phyloP scores from a whole-genome alignment of 1,140 invertebrate genomes.

The Mylabris phalerata region DNA sequence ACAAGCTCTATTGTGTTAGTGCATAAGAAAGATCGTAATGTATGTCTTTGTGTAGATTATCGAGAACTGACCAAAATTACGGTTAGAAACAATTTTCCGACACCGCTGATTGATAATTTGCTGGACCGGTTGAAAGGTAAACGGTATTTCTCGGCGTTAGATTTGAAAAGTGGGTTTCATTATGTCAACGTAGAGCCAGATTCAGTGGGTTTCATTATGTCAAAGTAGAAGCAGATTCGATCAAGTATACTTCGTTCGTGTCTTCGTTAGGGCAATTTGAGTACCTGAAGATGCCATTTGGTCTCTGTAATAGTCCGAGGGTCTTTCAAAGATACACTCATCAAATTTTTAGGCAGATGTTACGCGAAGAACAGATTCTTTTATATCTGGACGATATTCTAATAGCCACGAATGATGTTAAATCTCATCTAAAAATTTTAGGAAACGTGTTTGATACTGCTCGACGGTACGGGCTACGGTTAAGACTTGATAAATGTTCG shows the following conservation, averaged over 20 bases:
- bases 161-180: constrained; percentile 39
- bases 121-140: constrained; percentile 21
- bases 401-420: neutral
- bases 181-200: too few species aligned
- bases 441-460: neutral
- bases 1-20: constrained; percentile 44
- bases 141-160: constrained; percentile 27
- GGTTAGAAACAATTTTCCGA: constrained; percentile 32
- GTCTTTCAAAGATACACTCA: constrained; percentile 22
- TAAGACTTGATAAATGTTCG: constrained; percentile 25
- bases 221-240: constrained; percentile 22
- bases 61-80: constrained; percentile 41
- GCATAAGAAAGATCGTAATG: constrained; percentile 39
- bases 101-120: constrained; percentile 29
- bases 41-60: constrained; percentile 48
- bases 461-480: constrained; percentile 12
- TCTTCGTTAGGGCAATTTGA: constrained; percentile 29
- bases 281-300: constrained; percentile 30
- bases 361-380: constrained; percentile 25
- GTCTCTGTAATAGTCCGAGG: constrained; percentile 21
- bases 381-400: constrained; percentile 26
- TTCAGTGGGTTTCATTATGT: constrained; percentile 40
- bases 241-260: constrained; percentile 30
- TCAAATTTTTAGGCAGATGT: constrained; percentile 29
- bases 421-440: neutral